Evolutionary conservation across 2,888 invertebrate genomes (phyloP), one percentile per base, ranked within the genome.

Genomic region (Apodemia hepburni): DNA sequence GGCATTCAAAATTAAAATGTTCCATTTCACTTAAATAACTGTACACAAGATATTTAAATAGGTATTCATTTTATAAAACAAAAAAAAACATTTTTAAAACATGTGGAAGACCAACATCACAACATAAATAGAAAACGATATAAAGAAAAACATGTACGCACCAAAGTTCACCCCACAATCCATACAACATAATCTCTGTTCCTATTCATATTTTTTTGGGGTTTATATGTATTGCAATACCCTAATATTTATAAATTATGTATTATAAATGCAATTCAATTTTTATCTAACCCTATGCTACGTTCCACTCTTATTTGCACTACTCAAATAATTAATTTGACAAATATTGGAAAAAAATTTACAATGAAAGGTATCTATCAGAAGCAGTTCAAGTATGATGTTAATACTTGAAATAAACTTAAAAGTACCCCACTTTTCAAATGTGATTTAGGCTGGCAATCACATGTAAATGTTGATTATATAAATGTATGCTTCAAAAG

Each of bases 71-170:
- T 80, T 79, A 80, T 80, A 80, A 81, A 57, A 57, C 54, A 57
- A 57, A 66, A 68, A 67, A 69, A 82, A 80, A 80, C 78, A 75
- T 71, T 77, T 78, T 77, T 63, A 72, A 83, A 82, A 85, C 78
- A 80, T 75, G 75, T 91, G 91, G 91, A 91, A 91, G 91, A 90
- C 91, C 78, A 83, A 89, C 84, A 90, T 91, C 91, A 91, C 90
- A 90, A 90, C 86, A 86, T 85, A 90, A 90, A 89, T 84, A 84
- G 77, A 84, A 84, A 87, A 84, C 76, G 75, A 84, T 80, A 82
- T 75, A 79, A 80, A 79, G 77, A 81, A 69, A 71, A 81, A 78
- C 75, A 75, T 76, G 75, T 79, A 80, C 79, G 86, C 85, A 85
- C 85, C 85, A 81, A 77, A 72, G 71, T 54, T 15, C 57, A 61